phyloP scores from a whole-genome alignment of 2,113 vertebrate genomes.

The Peromyscus californicus region DNA sequence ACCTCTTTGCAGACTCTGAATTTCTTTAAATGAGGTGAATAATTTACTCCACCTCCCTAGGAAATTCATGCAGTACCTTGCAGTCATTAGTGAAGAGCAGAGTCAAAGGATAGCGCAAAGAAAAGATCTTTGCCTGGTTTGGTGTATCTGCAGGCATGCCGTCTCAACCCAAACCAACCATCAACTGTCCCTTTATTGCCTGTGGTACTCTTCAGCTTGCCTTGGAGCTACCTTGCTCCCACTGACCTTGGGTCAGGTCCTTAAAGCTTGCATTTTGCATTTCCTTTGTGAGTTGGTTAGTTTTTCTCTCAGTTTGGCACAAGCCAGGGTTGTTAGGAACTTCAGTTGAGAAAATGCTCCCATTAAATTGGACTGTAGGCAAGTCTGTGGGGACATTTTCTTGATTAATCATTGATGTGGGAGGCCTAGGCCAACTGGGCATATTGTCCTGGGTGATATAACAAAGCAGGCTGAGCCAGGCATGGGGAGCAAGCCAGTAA shows the following conservation, averaged over 20 bases:
- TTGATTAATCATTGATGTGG: not conserved
- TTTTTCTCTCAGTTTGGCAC: not conserved
- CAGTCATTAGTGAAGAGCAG: constrained; percentile 11
- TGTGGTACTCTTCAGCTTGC: constrained; percentile 24
- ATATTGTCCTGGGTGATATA: not conserved
- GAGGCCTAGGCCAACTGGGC: not conserved
- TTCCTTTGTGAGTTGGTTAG: not conserved
- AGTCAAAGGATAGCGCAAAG: not conserved
- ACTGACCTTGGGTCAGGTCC: constrained; percentile 10
- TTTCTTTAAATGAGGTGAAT: constrained; percentile 61
- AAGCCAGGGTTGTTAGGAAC: not conserved
- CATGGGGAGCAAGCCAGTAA: not conserved
- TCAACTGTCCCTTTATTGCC: not conserved
- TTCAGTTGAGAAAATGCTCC: not conserved
- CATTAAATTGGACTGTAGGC: not conserved
- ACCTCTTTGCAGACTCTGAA: constrained; percentile 50
- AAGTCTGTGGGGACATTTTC: not conserved
- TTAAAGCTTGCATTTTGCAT: constrained; percentile 47
- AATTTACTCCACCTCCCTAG: constrained; percentile 45
- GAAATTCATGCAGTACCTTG: not conserved
- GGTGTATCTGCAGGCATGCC: not conserved
- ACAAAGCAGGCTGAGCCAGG: not conserved
- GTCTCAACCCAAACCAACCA: constrained; percentile 11
- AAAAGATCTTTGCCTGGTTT: not conserved
- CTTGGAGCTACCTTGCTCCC: not conserved